Base-by-base conservation (phyloP, 2,797 vertebrate genomes). In the Hylomyscus alleni region DNA sequence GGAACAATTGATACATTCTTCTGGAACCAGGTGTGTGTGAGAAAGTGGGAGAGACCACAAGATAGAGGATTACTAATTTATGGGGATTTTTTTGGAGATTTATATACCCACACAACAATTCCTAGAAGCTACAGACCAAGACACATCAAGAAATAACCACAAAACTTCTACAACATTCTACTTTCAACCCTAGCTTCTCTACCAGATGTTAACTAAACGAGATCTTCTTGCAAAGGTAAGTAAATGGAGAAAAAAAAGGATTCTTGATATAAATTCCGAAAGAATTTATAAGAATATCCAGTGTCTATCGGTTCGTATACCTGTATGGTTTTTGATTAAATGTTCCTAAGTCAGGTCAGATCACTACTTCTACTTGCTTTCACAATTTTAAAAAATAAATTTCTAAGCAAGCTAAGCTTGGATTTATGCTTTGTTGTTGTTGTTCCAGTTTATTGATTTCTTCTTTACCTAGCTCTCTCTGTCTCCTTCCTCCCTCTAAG, bases 131-230 rank as follows among this genome's bases (percentile, higher is more conserved):
- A 73, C 50, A 37, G 60, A 90, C 60, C 54, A 82, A 83, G 85
- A 54, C 22, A 29, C 24, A 29, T 37, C 73, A 54, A 75, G 44
- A 0, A 0, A 50, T 73, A 56, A 92, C 65, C 56, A 80, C 62
- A 31, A 90, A 62, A 94, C 73, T 11, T 77, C 44, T 31, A 6
- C 44, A 12, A 1, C 58, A 80, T 88, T 92, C 44, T 47, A 73
- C n/a, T 60, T 91, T 86, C 93, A 77, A 52, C 3, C 31, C 50
- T 50, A 58, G 17, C 34, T 40, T 73, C 19, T 91, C 72, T n/a
- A 50, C 84, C 56, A 92, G 60, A 75, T 95, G 75, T 90, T 94
- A 95, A 95, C 73, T 84, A 86, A 85, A 40, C 76, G 15, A 13
- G 37, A 75, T 89, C 73, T 90, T 83, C 65, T 86, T 95, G 24